Percentiles rank a stretch among this genome's conserved stretches.
phyloP scores from a whole-genome alignment of 92 coral and sea anemone genomes.

The Umimayanthus kanabou region DNA sequence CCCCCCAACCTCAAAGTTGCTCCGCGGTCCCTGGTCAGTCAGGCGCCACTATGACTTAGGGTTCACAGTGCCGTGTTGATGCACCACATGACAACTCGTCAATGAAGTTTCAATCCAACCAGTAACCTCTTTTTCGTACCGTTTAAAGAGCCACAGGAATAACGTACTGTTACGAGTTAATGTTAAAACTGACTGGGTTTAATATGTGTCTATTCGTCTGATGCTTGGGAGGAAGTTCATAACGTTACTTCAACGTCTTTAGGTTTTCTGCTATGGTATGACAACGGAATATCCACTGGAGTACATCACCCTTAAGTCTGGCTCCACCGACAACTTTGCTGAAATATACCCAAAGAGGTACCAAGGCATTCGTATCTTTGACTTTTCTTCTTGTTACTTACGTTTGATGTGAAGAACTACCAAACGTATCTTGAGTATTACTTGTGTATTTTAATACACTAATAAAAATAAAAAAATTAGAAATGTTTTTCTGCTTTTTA shows the following conservation, averaged over 20 bases:
- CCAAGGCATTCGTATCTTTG: background rate
- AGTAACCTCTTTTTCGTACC: too few relatives aligned
- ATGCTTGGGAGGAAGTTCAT: background rate
- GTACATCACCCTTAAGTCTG: slow-evolving; percentile 83
- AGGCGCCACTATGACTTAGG: too few relatives aligned
- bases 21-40: too few relatives aligned
- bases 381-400: background rate
- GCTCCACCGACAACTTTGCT: slow-evolving; percentile 79
- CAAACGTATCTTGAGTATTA: too few relatives aligned
- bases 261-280: slow-evolving; percentile 98
- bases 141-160: too few relatives aligned
- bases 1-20: too few relatives aligned
- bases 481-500: background rate
- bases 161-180: too few relatives aligned
- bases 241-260: background rate
- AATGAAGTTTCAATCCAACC: too few relatives aligned
- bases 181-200: background rate
- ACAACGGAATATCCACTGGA: slow-evolving; percentile 82
- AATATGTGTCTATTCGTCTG: background rate
- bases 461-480: too few relatives aligned
- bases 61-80: too few relatives aligned
- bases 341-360: slow-evolving; percentile 95
- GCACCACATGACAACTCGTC: too few relatives aligned
- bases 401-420: background rate
- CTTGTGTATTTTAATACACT: too few relatives aligned